phyloP scores from a whole-genome alignment of 2,888 invertebrate genomes.

The Plebejus anna region DNA sequence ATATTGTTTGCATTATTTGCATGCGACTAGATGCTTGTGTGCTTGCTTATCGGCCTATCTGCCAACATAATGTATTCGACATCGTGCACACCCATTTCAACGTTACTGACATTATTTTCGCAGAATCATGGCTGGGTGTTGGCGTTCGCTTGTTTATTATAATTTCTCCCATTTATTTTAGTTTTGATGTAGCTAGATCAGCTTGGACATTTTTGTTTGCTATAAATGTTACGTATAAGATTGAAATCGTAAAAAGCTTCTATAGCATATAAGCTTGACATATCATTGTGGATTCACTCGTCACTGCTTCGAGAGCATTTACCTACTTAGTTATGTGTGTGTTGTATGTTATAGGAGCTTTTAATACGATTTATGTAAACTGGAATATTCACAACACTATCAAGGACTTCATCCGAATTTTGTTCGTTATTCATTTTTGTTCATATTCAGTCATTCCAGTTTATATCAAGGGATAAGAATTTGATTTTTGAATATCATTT shows the following conservation, averaged over 20 bases:
- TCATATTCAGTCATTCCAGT: conserved; percentile 25
- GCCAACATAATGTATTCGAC: conserved; percentile 49
- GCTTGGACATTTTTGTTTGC: conserved; percentile 43
- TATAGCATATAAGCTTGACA: conserved; percentile 55
- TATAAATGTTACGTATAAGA: conserved; percentile 33
- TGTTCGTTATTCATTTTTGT: not conserved
- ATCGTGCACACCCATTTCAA: not conserved
- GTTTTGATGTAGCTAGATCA: conserved; percentile 41
- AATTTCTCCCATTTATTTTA: conserved; percentile 41
- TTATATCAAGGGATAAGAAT: conserved; percentile 23
- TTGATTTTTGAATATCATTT: not conserved
- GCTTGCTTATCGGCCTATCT: conserved; percentile 56
- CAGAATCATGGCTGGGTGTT: conserved; percentile 36
- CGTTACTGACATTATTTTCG: conserved; percentile 42
- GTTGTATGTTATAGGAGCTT: conserved; percentile 53
- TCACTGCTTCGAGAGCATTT: not conserved
- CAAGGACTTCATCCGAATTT: not conserved
- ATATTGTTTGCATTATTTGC: conserved; percentile 59
- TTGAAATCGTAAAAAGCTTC: conserved; percentile 54
- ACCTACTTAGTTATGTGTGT: not conserved
- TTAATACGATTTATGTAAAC: conserved; percentile 31
- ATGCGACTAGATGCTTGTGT: conserved; percentile 45
- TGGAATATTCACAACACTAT: conserved; percentile 24
- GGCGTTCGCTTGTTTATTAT: conserved; percentile 39
- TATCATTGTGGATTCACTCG: conserved; percentile 27